phyloP scores from a whole-genome alignment of 2,113 vertebrate species.

The Asarcornis scutulata region DNA sequence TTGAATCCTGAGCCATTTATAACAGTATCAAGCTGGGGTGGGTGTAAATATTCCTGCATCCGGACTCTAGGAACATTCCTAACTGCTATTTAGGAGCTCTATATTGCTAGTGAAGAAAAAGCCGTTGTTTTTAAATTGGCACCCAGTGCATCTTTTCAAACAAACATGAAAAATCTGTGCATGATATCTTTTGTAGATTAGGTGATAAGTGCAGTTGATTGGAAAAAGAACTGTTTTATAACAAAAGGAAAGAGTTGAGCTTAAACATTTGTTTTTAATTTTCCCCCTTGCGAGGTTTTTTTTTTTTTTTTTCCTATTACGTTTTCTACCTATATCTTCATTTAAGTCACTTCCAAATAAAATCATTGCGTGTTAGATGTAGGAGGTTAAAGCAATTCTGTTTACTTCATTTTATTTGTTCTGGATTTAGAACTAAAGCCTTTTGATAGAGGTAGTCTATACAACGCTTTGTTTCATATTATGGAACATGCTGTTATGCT shows the following conservation, averaged over 20 bases:
- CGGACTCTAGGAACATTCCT: not conserved
- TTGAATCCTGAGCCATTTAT: too few relatives aligned
- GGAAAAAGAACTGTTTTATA: slow-evolving; percentile 12
- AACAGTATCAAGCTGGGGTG: not conserved
- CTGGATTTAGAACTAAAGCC: slow-evolving; percentile 42
- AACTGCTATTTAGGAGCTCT: not conserved
- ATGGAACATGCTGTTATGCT: slow-evolving; percentile 6
- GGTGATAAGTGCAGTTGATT: slow-evolving; percentile 16
- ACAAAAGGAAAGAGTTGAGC: not conserved
- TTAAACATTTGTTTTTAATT: not conserved
- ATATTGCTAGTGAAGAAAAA: not conserved
- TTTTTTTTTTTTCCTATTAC: not conserved
- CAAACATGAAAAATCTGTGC: not conserved
- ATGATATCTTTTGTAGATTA: not conserved
- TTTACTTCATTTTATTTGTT: slow-evolving; percentile 61
- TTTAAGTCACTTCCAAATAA: slow-evolving; percentile 7
- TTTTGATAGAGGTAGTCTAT: slow-evolving; percentile 22
- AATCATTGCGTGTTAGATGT: not conserved
- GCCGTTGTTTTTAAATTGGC: not conserved
- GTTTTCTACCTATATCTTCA: not conserved
- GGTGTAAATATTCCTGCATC: not conserved
- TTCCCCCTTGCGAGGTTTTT: not conserved
- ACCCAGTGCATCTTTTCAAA: not conserved
- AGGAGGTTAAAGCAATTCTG: not conserved
- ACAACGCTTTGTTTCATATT: slow-evolving; percentile 42